Evolutionary conservation across 2,113 vertebrate genomes (phyloP).

Genomic region (Lepus europaeus): DNA sequence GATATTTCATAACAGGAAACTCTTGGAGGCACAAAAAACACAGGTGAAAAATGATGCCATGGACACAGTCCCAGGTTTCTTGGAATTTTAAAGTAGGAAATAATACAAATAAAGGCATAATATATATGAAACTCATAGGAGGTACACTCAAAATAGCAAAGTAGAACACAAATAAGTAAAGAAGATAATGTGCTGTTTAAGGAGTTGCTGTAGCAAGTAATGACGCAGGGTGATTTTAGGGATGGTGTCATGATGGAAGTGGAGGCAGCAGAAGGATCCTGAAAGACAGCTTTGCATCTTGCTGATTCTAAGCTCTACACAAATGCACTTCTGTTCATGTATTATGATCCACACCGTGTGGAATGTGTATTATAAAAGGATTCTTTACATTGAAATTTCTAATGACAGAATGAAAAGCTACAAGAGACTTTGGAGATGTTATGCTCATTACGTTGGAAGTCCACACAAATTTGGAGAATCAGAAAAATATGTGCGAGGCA

Average conservation of each 20-base stretch:
- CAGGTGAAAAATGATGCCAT: not conserved
- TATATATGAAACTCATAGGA: not conserved
- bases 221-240: not conserved
- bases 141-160: not conserved
- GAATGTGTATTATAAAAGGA: not conserved
- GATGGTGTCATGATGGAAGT: accelerated
- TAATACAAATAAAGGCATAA: not conserved
- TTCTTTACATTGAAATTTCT: not conserved
- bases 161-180: not conserved
- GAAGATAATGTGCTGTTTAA: not conserved
- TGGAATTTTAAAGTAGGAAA: not conserved
- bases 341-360: not conserved
- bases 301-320: not conserved
- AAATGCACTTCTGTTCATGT: not conserved
- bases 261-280: accelerated
- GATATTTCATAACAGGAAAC: not conserved
- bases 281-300: not conserved
- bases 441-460: not conserved
- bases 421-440: not conserved
- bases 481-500: no score
- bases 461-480: not conserved
- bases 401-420: not conserved
- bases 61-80: not conserved
- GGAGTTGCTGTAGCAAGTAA: not conserved
- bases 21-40: not conserved